Conservation (phyloP, 2,797 vertebrate species). For the Gouania willdenowi region DNA sequence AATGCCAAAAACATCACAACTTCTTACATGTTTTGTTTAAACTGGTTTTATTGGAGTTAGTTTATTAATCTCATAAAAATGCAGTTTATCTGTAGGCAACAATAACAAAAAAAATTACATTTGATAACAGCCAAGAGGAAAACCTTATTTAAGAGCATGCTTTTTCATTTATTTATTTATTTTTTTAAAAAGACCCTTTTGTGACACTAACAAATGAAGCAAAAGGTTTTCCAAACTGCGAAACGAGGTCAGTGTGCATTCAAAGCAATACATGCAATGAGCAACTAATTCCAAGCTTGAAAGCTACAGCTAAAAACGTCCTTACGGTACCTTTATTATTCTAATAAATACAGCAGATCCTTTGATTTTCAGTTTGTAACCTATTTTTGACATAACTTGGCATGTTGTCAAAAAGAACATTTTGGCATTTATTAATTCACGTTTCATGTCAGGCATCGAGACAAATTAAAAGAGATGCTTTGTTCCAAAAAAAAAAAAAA, state of each 20-base stretch:
- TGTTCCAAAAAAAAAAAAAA: slow-evolving; percentile 12
- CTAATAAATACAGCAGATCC: slow-evolving; percentile 56
- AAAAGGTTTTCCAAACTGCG: slow-evolving; percentile 28
- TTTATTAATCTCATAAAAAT: slow-evolving; percentile 58
- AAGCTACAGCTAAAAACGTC: slow-evolving; percentile 18
- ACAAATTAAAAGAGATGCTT: slow-evolving; percentile 37
- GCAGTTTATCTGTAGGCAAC: slow-evolving; percentile 44
- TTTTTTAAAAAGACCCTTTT: slow-evolving; percentile 25
- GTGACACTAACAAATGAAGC: slow-evolving; percentile 9
- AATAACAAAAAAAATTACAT: slow-evolving; percentile 54
- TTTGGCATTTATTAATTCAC: slow-evolving; percentile 36
- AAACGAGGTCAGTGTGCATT: slow-evolving; percentile 29
- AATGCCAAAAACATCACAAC: no score
- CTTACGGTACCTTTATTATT: slow-evolving; percentile 31
- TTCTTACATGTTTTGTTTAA: slow-evolving; percentile 41
- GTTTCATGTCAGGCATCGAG: slow-evolving; percentile 44
- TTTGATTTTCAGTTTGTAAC: slow-evolving; percentile 24
- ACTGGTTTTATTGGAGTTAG: slow-evolving; percentile 49
- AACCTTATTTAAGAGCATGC: slow-evolving; percentile 41
- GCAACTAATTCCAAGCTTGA: slow-evolving; percentile 19
- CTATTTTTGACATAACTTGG: slow-evolving; percentile 17
- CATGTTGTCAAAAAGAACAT: slow-evolving; percentile 16
- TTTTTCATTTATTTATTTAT: no score
- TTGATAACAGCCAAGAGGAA: slow-evolving; percentile 26
- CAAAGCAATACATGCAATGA: slow-evolving; percentile 36